Evolutionary conservation across 1,140 invertebrate species (phyloP), one percentile per base, ranked within the genome.

Genomic region (Neomicropteryx cornuta): DNA sequence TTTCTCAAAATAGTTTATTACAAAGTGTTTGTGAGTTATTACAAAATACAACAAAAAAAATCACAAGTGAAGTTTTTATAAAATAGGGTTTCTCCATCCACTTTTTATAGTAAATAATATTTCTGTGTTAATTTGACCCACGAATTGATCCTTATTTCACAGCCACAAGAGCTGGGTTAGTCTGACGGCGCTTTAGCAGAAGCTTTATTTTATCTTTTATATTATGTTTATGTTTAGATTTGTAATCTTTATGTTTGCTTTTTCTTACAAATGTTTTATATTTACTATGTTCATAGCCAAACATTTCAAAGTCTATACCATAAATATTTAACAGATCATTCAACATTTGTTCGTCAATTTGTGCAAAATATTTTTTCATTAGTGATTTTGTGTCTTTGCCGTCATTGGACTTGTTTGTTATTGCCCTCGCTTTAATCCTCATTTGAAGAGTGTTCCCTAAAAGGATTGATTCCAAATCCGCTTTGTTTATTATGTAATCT

Each of bases 221-320:
- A n/a, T n/a, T n/a, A n/a, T n/a, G n/a, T n/a, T n/a, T n/a, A n/a
- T n/a, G n/a, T n/a, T n/a, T n/a, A n/a, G n/a, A n/a, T n/a, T n/a
- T n/a, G n/a, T n/a, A n/a, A n/a, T n/a, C n/a, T n/a, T n/a, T n/a
- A 27, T 18, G 37, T 40, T 39, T 55, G 54, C 57, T 54, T 49
- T 60, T 56, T 51, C 55, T 60, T 41, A 71, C 63, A 54, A 75
- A 72, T 38, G 52, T 51, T 48, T 63, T 71, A 60, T 76, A 76
- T 42, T 72, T 55, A 33, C 55, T 61, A 33, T 63, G 55, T 47
- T 71, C 61, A 51, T 80, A 80, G 41, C 70, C 69, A 47, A 79
- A 80, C 51, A 80, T 66, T 59, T 83, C 73, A 58, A 84, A 85
- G 61, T 86, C 81, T 29, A 77, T 62, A 47, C 72, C 71, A 55